Percentiles rank a stretch among this genome's conserved stretches.
Evolutionary conservation across 2,113 vertebrate genomes (phyloP).

Genomic region (Lota lota): DNA sequence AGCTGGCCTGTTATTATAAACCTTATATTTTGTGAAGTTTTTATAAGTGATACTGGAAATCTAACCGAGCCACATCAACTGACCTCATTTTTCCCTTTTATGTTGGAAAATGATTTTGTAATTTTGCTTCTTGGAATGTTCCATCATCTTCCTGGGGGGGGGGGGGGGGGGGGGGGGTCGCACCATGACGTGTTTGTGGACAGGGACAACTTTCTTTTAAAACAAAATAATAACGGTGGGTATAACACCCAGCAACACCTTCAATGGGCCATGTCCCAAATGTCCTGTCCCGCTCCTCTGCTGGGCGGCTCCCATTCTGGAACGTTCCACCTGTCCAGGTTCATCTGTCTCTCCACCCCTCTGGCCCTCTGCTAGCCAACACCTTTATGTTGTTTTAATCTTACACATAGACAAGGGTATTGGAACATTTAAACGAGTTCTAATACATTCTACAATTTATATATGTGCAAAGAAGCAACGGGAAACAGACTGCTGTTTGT

Average conservation of each 20-base stretch:
- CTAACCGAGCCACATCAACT: constrained; percentile 61
- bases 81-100: constrained; percentile 52
- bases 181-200: too few species aligned
- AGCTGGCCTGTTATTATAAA: constrained; percentile 31
- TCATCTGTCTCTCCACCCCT: background rate
- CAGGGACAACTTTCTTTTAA: too few species aligned
- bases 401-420: constrained; percentile 8
- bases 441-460: background rate
- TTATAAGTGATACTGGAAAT: constrained; percentile 56
- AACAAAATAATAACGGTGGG: too few species aligned
- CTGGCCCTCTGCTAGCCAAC: constrained; percentile 11
- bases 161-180: too few species aligned
- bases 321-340: constrained; percentile 1
- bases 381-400: background rate
- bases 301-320: background rate
- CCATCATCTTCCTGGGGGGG: constrained; percentile 7
- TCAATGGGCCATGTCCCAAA: too few species aligned
- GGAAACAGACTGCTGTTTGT: too few species aligned
- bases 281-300: too few species aligned
- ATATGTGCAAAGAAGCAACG: too few species aligned
- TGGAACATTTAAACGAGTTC: constrained; percentile 3
- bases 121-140: constrained; percentile 6
- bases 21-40: constrained; percentile 45
- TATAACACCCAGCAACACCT: too few species aligned
- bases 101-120: constrained; percentile 15